Percentiles rank a stretch among this genome's conserved stretches.
phyloP scores from a whole-genome alignment of 2,797 vertebrate species.

The Cheirogaleus major region DNA sequence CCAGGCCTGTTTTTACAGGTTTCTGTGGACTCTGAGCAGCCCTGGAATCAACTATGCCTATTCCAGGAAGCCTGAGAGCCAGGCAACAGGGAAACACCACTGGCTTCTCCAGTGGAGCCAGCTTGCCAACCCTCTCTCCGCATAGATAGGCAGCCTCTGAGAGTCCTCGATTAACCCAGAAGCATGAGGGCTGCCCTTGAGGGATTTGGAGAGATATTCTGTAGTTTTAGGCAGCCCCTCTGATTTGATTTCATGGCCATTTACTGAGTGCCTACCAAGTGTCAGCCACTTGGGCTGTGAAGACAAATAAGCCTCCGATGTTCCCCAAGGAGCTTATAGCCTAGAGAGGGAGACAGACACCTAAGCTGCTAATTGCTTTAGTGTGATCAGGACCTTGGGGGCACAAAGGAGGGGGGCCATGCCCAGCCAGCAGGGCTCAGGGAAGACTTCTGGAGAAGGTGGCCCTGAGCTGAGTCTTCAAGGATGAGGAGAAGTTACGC shows the following conservation, averaged over 20 bases:
- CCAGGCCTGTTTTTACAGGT: neutral
- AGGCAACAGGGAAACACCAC: neutral
- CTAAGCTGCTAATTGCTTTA: neutral
- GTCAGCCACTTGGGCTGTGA: neutral
- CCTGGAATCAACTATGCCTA: neutral
- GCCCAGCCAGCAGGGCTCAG: neutral
- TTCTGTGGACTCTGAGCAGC: neutral
- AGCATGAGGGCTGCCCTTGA: neutral
- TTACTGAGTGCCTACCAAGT: neutral
- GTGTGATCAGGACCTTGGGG: neutral
- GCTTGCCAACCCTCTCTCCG: neutral
- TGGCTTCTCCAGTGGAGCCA: neutral
- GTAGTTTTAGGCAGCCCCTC: neutral
- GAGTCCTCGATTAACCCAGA: neutral
- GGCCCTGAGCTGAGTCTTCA: neutral
- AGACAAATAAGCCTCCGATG: neutral
- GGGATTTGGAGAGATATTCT: neutral
- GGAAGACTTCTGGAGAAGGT: neutral
- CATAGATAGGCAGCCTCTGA: neutral
- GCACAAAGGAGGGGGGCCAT: neutral
- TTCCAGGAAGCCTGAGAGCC: neutral
- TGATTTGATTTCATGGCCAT: neutral
- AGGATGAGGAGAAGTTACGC: neutral
- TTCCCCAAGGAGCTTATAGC: neutral
- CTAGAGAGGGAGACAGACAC: neutral